Conservation (phyloP, 2,113 vertebrate genomes). For the Axis porcinus region DNA sequence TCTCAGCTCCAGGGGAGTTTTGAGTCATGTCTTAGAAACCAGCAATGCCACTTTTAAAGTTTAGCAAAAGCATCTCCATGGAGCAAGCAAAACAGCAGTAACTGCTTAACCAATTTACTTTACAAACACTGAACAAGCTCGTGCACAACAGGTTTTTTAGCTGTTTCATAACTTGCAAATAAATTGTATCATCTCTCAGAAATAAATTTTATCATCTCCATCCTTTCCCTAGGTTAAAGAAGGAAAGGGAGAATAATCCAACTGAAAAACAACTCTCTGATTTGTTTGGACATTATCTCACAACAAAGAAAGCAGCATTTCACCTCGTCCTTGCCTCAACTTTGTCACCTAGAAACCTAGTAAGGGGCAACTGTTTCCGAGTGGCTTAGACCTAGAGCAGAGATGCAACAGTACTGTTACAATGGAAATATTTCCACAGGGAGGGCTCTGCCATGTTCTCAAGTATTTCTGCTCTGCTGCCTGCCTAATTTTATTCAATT, state of each 20-base stretch:
- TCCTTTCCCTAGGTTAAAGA: neutral
- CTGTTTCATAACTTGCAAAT: neutral
- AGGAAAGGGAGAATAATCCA: neutral
- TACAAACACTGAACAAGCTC: neutral
- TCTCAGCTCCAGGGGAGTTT: neutral
- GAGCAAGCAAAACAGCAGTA: neutral
- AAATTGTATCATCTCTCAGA: neutral
- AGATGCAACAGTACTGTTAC: neutral
- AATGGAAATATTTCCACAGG: neutral
- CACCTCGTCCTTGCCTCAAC: neutral
- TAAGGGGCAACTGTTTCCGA: neutral
- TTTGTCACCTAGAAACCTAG: neutral
- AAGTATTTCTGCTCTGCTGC: neutral
- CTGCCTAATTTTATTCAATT: constrained; percentile 1
- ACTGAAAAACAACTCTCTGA: neutral
- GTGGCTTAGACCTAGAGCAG: neutral
- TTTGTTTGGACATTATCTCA: neutral
- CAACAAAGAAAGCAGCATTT: neutral
- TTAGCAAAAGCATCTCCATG: neutral
- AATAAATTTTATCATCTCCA: neutral
- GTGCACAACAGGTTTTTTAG: neutral
- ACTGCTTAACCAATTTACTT: neutral
- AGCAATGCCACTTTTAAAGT: neutral
- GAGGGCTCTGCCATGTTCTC: neutral
- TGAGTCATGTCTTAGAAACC: neutral